Percentiles rank a stretch among this genome's conserved stretches.
Evolutionary conservation across 2,797 vertebrate genomes (phyloP).

Genomic region (Sebastes miniatus): DNA sequence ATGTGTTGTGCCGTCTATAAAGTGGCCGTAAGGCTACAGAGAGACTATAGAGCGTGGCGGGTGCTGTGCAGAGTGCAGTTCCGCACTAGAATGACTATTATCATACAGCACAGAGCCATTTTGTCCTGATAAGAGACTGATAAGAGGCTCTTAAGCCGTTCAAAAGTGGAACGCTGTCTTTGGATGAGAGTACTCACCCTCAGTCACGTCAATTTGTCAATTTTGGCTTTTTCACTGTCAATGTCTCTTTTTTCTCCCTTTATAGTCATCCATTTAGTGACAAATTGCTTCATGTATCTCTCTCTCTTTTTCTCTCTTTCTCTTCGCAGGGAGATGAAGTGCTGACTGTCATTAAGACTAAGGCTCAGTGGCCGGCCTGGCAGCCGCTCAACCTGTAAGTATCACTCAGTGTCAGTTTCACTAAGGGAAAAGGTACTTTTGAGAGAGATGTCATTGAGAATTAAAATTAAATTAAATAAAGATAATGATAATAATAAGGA

Average conservation of each 20-base stretch:
- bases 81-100: constrained; percentile 41
- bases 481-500: background rate
- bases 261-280: constrained; percentile 37
- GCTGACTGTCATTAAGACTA: constrained; percentile 97
- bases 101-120: constrained; percentile 32
- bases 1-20: constrained; percentile 26
- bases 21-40: constrained; percentile 27
- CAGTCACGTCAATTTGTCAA: constrained; percentile 42
- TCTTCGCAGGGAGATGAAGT: constrained; percentile 91
- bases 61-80: background rate
- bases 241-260: constrained; percentile 32
- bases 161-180: constrained; percentile 36
- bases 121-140: constrained; percentile 41
- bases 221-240: constrained; percentile 41
- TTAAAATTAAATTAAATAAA: background rate
- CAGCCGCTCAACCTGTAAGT: constrained; percentile 99
- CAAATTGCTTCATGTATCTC: constrained; percentile 34
- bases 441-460: background rate
- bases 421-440: background rate
- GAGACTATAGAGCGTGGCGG: background rate
- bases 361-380: constrained; percentile 99
- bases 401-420: constrained; percentile 28
- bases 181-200: constrained; percentile 47
- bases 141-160: constrained; percentile 40
- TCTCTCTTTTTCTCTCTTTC: constrained; percentile 32